phyloP scores from a whole-genome alignment of 1,140 invertebrate genomes.

The Drosophila orena region DNA sequence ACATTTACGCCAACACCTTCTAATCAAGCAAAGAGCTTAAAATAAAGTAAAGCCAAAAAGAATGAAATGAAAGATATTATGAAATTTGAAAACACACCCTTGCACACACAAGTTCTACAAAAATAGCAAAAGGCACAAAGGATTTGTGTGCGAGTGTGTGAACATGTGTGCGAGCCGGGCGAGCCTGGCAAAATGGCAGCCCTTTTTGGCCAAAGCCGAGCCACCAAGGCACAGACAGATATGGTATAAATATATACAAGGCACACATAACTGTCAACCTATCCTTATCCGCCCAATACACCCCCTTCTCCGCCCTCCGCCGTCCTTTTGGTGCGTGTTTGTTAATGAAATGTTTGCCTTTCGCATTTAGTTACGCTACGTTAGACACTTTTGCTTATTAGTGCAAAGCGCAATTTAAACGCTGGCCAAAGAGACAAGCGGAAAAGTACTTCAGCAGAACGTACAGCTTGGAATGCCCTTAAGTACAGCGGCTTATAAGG shows the following conservation, averaged over 20 bases:
- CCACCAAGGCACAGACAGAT: slow-evolving; percentile 19
- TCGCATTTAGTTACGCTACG: slow-evolving; percentile 80
- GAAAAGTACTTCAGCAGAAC: neutral
- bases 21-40: slow-evolving; percentile 82
- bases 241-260: slow-evolving; percentile 62
- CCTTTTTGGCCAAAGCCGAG: slow-evolving; percentile 47
- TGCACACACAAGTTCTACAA: slow-evolving; percentile 25
- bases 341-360: slow-evolving; percentile 82
- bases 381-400: slow-evolving; percentile 83
- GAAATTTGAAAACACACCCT: slow-evolving; percentile 73
- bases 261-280: slow-evolving; percentile 79
- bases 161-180: slow-evolving; percentile 17
- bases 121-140: slow-evolving; percentile 56
- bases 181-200: slow-evolving; percentile 46
- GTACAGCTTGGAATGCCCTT: neutral
- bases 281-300: slow-evolving; percentile 2
- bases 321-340: slow-evolving; percentile 64
- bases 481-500: neutral
- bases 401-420: slow-evolving; percentile 79
- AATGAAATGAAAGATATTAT: slow-evolving; percentile 83
- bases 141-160: slow-evolving; percentile 16
- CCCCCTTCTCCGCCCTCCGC: neutral
- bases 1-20: slow-evolving; percentile 82
- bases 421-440: slow-evolving; percentile 32
- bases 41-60: slow-evolving; percentile 80